Base-by-base conservation (phyloP, 1,140 invertebrate genomes). In the Bombus huntii region DNA sequence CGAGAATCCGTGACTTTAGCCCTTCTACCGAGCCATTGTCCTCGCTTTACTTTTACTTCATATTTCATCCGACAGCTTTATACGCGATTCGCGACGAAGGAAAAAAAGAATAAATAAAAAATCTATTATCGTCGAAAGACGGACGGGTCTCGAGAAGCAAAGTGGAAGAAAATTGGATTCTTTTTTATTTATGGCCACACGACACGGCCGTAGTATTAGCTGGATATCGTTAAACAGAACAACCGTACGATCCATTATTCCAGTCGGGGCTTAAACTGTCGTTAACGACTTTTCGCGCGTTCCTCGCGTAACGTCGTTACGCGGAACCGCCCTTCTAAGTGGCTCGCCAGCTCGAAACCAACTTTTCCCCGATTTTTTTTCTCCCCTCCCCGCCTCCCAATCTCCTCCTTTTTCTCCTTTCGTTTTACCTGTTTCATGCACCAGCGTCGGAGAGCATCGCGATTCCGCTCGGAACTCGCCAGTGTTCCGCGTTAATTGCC, bases 221-320 rank as follows among this genome's bases (percentile, higher is more conserved):
- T 37, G 83, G 65, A 70, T 76, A 77, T 88, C 73, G 82, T 88
- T 88, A 88, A 88, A 89, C 62, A 75, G 72, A 82, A 79, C 74
- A 79, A 75, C 78, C 42, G 62, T 82, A 87, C 81, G 78, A 87
- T 81, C 88, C 81, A 85, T 89, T 89, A 89, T 82, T 75, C 39
- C 65, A 10, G 44, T 42, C 73, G 66, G 68, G 71, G 88, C 80
- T 90, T 88, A 90, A 85, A 88, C 79, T 80, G 88, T 83, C 86
- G 88, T 90, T 90, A 90, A 90, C 89, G 86, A 90, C 88, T 82
- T 87, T 73, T 81, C 74, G 79, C 81, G 65, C 83, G 44, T 70
- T 59, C 37, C 53, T n/a, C 79, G 53, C 86, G 42, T 65, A 47
- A 53, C 57, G 34, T 62, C 42, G 81, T 89, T 87, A 71, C 81